A percentile compares a stretch with the other conserved stretches of the same genome.
Conservation (phyloP, 2,888 invertebrate genomes). For the Drosophila basisetae region DNA sequence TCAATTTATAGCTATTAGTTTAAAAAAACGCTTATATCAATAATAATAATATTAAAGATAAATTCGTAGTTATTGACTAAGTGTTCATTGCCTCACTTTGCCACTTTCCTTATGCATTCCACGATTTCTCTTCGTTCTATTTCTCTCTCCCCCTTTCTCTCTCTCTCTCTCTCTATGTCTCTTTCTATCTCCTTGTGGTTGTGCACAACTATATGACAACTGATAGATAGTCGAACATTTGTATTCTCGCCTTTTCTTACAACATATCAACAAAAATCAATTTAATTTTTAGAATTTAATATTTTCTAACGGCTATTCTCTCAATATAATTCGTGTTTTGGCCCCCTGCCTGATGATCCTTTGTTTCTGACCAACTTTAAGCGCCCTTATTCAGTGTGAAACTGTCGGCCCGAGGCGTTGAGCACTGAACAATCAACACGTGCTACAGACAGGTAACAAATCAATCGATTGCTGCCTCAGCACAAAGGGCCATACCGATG, state of each 20-base stretch:
- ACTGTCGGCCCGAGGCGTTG: constrained; percentile 4
- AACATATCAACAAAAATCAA: background rate
- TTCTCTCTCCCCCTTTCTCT: background rate
- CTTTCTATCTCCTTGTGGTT: background rate
- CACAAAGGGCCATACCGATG: constrained; percentile 27
- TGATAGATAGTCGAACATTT: background rate
- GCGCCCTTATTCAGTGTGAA: constrained; percentile 18
- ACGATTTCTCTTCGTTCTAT: too few species aligned
- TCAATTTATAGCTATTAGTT: background rate
- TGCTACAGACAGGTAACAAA: constrained; percentile 55
- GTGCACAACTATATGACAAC: background rate
- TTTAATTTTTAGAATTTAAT: constrained; percentile 5
- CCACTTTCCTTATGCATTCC: background rate
- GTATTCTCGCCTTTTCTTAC: background rate
- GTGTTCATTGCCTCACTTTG: background rate
- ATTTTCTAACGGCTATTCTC: constrained; percentile 24
- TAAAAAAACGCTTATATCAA: background rate
- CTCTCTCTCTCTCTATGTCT: background rate
- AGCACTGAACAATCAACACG: constrained; percentile 37
- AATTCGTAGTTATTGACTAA: background rate
- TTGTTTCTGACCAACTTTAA: constrained; percentile 41
- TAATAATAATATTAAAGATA: background rate
- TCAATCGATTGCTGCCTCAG: constrained; percentile 30
- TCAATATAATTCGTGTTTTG: background rate
- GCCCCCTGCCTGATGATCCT: constrained; percentile 18